Evolutionary conservation across 2,797 vertebrate genomes (phyloP), one percentile per base, ranked within the genome.

Genomic region (Masticophis lateralis): DNA sequence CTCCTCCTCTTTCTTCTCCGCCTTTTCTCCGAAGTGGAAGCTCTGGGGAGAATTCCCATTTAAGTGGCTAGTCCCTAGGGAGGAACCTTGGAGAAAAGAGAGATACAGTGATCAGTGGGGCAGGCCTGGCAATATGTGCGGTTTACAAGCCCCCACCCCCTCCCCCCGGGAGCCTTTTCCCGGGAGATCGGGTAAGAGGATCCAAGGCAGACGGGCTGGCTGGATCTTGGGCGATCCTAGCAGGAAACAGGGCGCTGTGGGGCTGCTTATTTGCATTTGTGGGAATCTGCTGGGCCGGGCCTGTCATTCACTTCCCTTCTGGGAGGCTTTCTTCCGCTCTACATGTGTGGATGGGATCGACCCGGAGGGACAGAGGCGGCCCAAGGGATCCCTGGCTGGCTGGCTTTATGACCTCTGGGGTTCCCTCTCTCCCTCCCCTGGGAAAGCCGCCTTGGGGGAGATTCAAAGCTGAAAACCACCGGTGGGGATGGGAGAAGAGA

Each of bases 1-100:
- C 93, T 95, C 95, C 92, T 89, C 37, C 22, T 57, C 57, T 87
- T 14, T 2, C n/a, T 16, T 3, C 61, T 4, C 66, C 66, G 16
- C 90, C 94, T 51, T 91, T 91, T 43, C 28, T 5, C 32, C n/a
- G 13, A 37, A 43, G 51, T 25, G 90, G 66, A 18, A 90, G 37
- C 90, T 57, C n/a, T 74, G 22, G 8, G 43, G 25, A 63, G 12
- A 56, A 2, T 4, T 18, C 63, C 37, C 37, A 5, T 22, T 47
- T 5, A 86, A 90, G 79, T 10, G 51, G 8, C 28, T 93, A 57
- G 79, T 87, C 89, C 88, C 32, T n/a, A 2, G 47, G n/a, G 92
- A 43, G 59, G 43, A 5, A 8, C 12, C 60, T 9, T 11, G 13
- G n/a, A 22, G 53, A 61, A 61, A 7, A 25, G 16, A 5, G 43